Evolutionary conservation across 92 coral and sea anemone genomes (phyloP).

Genomic region (Porites cylindrica): DNA sequence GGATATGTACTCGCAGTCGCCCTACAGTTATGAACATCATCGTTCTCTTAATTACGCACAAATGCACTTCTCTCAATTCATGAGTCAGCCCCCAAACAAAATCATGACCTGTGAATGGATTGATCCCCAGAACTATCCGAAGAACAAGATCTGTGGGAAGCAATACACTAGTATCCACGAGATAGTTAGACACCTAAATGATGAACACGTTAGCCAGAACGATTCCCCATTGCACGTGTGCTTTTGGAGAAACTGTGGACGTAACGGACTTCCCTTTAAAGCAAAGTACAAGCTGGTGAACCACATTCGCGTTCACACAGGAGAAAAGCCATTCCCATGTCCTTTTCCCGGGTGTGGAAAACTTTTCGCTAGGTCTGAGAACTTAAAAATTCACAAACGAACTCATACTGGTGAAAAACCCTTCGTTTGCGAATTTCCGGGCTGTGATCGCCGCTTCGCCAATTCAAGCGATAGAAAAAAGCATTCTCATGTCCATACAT

Average conservation of each 20-base stretch:
- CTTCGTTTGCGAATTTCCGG: slow-evolving; percentile 95
- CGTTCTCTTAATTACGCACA: slow-evolving; percentile 74
- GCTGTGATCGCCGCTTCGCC: slow-evolving; percentile 98
- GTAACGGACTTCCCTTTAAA: slow-evolving; percentile 96
- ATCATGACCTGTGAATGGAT: slow-evolving; percentile 99
- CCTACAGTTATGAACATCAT: slow-evolving; percentile 85
- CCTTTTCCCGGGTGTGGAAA: slow-evolving; percentile 99
- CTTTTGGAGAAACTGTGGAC: slow-evolving; percentile 96
- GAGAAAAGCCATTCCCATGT: slow-evolving; percentile 99
- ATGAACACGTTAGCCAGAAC: slow-evolving; percentile 98
- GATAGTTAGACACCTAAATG: slow-evolving; percentile 96
- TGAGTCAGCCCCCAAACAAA: slow-evolving; percentile 84
- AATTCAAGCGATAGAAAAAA: slow-evolving; percentile 99
- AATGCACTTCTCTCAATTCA: slow-evolving; percentile 67
- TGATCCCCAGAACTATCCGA: slow-evolving; percentile 96
- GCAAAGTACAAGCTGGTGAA: slow-evolving; percentile 99
- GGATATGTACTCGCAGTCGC: slow-evolving; percentile 81
- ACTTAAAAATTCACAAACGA: slow-evolving; percentile 97
- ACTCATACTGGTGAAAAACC: slow-evolving; percentile 99
- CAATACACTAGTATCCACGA: slow-evolving; percentile 97
- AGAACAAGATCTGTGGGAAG: slow-evolving; percentile 97
- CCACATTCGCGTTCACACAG: slow-evolving; percentile 97
- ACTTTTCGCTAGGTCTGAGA: slow-evolving; percentile 98
- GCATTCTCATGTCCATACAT: slow-evolving; percentile 98
- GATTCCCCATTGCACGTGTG: slow-evolving; percentile 98